A percentile compares a stretch with the other conserved stretches of the same genome.
These are phyloP conservation scores for Pachydiplax longipennis DNA, from an alignment of 2,888 invertebrate species.

Conservation along the genomic window DNA sequence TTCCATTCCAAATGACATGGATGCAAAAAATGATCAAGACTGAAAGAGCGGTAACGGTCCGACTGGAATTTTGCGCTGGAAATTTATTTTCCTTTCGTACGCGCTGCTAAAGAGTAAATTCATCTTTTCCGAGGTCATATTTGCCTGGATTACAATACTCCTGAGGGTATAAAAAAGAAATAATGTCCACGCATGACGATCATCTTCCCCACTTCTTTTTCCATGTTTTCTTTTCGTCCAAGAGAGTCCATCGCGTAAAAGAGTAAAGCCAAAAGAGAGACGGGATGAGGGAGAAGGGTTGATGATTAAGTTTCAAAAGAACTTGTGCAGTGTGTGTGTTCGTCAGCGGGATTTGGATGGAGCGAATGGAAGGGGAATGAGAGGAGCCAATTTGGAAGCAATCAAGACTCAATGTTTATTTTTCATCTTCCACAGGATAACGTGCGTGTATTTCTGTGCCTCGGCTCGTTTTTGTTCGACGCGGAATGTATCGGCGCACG, in stretches of 20 bases:
- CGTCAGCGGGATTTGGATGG: background rate
- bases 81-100: no score
- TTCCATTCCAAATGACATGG: no score
- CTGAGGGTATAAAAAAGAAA: background rate
- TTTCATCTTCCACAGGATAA: background rate
- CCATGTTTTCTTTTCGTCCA: background rate
- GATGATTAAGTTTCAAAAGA: background rate
- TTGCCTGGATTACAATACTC: background rate
- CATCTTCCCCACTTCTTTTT: background rate
- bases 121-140: background rate
- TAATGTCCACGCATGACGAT: background rate
- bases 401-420: background rate
- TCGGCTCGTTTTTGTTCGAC: background rate
- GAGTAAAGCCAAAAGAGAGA: background rate
- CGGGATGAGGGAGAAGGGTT: background rate
- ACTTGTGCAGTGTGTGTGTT: background rate
- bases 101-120: background rate
- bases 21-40: no score
- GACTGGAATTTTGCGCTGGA: no score
- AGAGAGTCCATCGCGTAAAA: background rate
- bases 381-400: background rate
- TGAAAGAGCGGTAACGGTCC: no score
- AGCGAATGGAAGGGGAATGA: background rate
- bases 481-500: background rate
- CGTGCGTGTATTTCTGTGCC: background rate